These are phyloP conservation scores for Acanthosoma haemorrhoidale DNA, from an alignment of 2,888 invertebrate genomes.

Conservation along the genomic window DNA sequence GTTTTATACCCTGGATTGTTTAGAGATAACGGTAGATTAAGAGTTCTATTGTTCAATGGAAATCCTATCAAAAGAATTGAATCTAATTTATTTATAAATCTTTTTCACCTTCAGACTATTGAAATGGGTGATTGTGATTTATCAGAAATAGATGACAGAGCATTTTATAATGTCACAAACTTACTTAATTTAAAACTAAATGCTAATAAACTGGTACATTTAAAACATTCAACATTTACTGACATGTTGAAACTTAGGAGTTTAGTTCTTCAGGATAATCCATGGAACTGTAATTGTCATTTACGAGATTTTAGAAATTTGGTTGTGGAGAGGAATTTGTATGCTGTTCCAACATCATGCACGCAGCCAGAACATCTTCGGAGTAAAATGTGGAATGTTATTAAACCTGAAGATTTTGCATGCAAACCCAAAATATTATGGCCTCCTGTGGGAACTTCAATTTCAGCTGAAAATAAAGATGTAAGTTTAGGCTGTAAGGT, in stretches of 20 bases:
- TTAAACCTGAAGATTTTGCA: constrained; percentile 60
- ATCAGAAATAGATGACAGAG: constrained; percentile 60
- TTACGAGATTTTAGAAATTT: constrained; percentile 73
- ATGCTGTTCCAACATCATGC: constrained; percentile 69
- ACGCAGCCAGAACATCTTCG: constrained; percentile 62
- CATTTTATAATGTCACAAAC: constrained; percentile 64
- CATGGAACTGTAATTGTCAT: constrained; percentile 84
- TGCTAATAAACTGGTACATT: constrained; percentile 62
- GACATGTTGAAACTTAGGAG: constrained; percentile 63
- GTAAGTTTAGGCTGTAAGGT: constrained; percentile 70
- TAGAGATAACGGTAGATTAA: constrained; percentile 61
- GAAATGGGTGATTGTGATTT: constrained; percentile 71
- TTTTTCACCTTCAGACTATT: constrained; percentile 68
- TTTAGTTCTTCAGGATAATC: constrained; percentile 71
- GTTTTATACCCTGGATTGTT: constrained; percentile 55
- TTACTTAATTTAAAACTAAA: constrained; percentile 65
- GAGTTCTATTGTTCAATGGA: constrained; percentile 66
- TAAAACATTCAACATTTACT: constrained; percentile 56
- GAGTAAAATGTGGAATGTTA: constrained; percentile 65
- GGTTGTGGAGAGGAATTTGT: constrained; percentile 65
- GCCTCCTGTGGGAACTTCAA: constrained; percentile 53
- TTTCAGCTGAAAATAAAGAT: constrained; percentile 57
- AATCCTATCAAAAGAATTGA: constrained; percentile 69
- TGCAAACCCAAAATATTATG: constrained; percentile 71
- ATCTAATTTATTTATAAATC: constrained; percentile 68